Percentiles rank a stretch among this genome's conserved stretches.
These are phyloP conservation scores for Drosophila multiciliata DNA, from an alignment of 2,888 invertebrate genomes.

Conservation along the genomic window DNA sequence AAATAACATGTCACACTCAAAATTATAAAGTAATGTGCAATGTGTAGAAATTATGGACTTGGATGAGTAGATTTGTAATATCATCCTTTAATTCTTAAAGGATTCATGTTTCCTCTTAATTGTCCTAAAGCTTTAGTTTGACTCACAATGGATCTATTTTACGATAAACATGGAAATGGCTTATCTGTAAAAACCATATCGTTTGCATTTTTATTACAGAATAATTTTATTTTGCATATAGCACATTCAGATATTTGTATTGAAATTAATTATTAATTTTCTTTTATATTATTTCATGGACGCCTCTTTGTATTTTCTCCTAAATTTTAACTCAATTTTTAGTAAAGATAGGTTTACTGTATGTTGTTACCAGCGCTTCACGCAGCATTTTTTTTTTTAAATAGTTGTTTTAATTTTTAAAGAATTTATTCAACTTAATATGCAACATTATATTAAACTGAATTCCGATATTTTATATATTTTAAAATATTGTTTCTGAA, in stretches of 20 bases:
- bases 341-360: background rate
- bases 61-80: background rate
- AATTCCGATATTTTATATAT: background rate
- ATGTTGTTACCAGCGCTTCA: background rate
- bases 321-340: background rate
- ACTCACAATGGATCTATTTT: background rate
- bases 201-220: background rate
- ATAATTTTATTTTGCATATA: background rate
- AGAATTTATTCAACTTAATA: background rate
- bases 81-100: background rate
- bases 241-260: background rate
- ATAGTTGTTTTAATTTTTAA: background rate
- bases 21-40: background rate
- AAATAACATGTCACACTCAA: background rate
- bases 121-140: background rate
- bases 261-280: background rate
- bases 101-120: background rate
- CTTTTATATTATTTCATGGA: background rate
- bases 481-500: background rate
- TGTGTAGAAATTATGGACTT: background rate
- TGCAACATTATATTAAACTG: background rate
- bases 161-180: background rate
- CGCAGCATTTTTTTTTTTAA: background rate
- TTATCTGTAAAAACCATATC: background rate
- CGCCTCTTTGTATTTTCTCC: background rate